These are phyloP conservation scores for Phenganax stokvisi DNA, from an alignment of 92 coral and sea anemone species.

Conservation along the genomic window DNA sequence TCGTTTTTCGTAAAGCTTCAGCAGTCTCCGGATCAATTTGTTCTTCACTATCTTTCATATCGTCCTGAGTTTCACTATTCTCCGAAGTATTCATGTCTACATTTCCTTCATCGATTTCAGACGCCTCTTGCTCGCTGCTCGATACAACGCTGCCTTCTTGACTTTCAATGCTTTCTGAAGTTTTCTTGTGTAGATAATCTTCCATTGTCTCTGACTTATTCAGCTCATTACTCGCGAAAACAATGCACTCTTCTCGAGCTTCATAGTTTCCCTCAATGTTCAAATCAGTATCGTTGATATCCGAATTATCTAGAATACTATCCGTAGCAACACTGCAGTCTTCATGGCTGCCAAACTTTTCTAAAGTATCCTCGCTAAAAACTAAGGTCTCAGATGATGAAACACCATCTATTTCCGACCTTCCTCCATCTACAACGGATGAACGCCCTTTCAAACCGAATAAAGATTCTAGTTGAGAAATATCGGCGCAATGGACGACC, in stretches of 20 bases:
- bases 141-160: not conserved
- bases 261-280: too few relatives aligned
- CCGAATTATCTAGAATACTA: too few relatives aligned
- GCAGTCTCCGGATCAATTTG: not conserved
- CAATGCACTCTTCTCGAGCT: too few relatives aligned
- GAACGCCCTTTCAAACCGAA: not conserved
- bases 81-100: not conserved
- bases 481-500: slow-evolving; percentile 30
- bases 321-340: too few relatives aligned
- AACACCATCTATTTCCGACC: not conserved
- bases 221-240: too few relatives aligned
- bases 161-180: not conserved
- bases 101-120: too few relatives aligned
- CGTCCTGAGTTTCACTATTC: not conserved
- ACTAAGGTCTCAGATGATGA: not conserved
- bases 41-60: not conserved
- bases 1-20: too few relatives aligned
- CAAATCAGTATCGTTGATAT: too few relatives aligned
- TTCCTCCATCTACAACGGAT: not conserved
- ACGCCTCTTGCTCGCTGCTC: too few relatives aligned
- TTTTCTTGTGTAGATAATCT: not conserved
- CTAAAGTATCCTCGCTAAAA: too few relatives aligned
- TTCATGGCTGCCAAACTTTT: too few relatives aligned
- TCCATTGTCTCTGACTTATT: not conserved
- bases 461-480: slow-evolving; percentile 8